Conservation (phyloP, 2,113 vertebrate species). For the Equus przewalskii region DNA sequence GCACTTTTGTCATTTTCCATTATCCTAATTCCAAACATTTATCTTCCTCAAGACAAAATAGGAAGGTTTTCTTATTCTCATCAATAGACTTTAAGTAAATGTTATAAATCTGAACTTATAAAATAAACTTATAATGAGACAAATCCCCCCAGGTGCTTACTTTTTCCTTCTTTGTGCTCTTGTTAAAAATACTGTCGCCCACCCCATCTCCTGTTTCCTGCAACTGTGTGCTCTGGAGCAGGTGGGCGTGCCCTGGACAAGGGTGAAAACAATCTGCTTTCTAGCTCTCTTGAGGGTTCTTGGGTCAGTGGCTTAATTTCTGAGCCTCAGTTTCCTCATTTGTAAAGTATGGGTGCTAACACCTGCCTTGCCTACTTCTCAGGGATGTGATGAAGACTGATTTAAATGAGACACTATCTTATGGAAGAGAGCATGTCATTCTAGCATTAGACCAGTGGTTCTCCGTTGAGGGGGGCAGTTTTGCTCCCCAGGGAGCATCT, state of each 20-base stretch:
- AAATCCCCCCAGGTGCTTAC: not conserved
- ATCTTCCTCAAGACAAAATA: not conserved
- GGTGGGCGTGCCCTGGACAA: rapidly evolving
- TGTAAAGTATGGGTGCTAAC: no score
- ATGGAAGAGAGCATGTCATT: not conserved
- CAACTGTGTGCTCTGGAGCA: rapidly evolving
- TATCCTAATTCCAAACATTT: not conserved
- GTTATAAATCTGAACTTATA: not conserved
- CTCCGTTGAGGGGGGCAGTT: not conserved
- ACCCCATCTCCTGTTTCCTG: no score
- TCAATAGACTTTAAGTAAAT: not conserved
- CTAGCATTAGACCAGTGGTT: not conserved
- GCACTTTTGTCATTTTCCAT: not conserved
- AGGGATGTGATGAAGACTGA: not conserved
- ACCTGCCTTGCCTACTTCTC: not conserved
- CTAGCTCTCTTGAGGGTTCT: not conserved
- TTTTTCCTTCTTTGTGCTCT: rapidly evolving
- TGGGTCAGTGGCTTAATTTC: not conserved
- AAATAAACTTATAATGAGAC: not conserved
- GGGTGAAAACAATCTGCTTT: rapidly evolving
- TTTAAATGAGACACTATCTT: not conserved
- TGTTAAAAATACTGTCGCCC: not conserved
- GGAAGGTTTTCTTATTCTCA: not conserved
- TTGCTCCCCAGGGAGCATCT: not conserved
- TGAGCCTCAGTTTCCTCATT: not conserved